Conservation (phyloP, 2,888 invertebrate species). For the Epsilonema sp. region DNA sequence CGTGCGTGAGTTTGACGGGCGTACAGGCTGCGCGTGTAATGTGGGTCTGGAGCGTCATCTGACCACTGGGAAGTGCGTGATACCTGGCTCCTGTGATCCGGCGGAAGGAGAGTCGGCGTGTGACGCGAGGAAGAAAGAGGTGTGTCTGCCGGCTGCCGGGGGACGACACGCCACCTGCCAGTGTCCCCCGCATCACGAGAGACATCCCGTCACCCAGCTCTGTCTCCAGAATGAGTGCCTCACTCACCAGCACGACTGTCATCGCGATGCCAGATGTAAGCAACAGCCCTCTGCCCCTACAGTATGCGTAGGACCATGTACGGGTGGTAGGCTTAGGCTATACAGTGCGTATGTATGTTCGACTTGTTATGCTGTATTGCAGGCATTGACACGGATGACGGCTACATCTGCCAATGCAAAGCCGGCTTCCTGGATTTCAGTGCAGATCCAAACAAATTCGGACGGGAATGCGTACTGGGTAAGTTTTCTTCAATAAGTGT, state of each 20-base stretch:
- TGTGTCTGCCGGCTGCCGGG: conserved; percentile 20
- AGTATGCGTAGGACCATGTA: no score
- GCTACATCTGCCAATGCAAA: conserved; percentile 6
- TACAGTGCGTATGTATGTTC: no score
- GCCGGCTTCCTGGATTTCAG: conserved; percentile 21
- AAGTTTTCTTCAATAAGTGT: not conserved
- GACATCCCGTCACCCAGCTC: conserved; percentile 25
- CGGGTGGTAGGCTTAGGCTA: no score
- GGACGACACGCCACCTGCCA: conserved; percentile 23
- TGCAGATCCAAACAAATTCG: conserved; percentile 14
- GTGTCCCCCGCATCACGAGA: conserved; percentile 18
- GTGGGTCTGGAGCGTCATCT: conserved; percentile 18
- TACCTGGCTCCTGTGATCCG: conserved; percentile 25
- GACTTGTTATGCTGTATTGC: not conserved
- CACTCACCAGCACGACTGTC: conserved; percentile 19
- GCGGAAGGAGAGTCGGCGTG: conserved; percentile 17
- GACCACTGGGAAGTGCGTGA: conserved; percentile 17
- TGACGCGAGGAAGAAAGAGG: conserved; percentile 22
- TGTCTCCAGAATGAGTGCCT: conserved; percentile 26
- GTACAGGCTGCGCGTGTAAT: conserved; percentile 14
- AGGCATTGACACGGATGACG: conserved; percentile 18
- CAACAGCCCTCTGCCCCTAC: no score
- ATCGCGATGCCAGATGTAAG: conserved; percentile 5
- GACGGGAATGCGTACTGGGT: conserved; percentile 16
- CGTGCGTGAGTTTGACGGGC: conserved; percentile 9